Evolutionary conservation across 2,797 vertebrate genomes (phyloP), one percentile per base, ranked within the genome.

Genomic region (Enoplosus armatus): DNA sequence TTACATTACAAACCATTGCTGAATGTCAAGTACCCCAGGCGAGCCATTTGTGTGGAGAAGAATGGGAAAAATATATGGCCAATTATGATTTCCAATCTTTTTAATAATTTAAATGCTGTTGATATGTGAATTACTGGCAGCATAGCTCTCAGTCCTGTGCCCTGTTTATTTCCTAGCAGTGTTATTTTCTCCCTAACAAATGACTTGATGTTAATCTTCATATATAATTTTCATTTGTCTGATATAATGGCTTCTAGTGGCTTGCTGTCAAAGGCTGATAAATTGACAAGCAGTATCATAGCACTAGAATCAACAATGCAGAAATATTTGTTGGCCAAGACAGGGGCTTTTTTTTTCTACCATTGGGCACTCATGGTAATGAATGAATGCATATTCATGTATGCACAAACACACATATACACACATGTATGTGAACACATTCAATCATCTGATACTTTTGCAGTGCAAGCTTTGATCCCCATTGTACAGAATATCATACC

Each of bases 1-100:
- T 99, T 98, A 98, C 97, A 98, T 98, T 96, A 98, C 96, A 98
- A 97, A 98, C 97, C 96, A 95, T 91, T 85, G 87, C 93, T 96
- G 97, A 99, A 99, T 98, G 97, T 97, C 96, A 98, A 96, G 96
- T 96, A 96, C 96, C 96, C 95, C 88, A 84, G 95, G 92, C 91
- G 78, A 96, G 94, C 94, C 91, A 90, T 95, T 93, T 94, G 90
- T 95, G 95, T 81, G 81, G 95, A 95, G 96, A 95, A 95, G 93
- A 95, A 95, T 94, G 90, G 90, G 94, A 95, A 94, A 95, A 96
- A 97, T 97, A 96, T 94, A 95, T 94, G 95, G 96, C 94, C 96
- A 97, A 98, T 98, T 96, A 97, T 96, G 95, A 95, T 93, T 95
- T 96, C 92, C 93, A 92, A 94, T 94, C 92, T 94, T 92, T 95